Evolutionary conservation across 2,797 vertebrate genomes (phyloP).

Genomic region (Mycteria americana): DNA sequence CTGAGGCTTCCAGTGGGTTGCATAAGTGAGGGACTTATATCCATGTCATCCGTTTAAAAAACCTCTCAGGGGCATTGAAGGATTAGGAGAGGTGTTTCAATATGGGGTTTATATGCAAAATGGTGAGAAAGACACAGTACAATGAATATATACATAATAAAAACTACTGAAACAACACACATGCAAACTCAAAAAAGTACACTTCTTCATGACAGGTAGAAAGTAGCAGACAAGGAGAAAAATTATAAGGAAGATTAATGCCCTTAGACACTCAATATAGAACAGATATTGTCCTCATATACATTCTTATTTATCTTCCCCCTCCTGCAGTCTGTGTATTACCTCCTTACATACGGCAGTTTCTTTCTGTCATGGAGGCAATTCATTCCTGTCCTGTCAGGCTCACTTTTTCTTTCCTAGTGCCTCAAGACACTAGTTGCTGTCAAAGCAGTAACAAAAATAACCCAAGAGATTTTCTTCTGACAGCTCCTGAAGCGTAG

Average conservation of each 20-base stretch:
- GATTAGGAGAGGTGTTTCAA: not conserved
- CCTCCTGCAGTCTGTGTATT: not conserved
- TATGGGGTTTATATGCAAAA: not conserved
- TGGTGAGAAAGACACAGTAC: not conserved
- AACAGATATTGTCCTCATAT: constrained; percentile 16
- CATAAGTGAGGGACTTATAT: not conserved
- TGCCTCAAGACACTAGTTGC: constrained; percentile 46
- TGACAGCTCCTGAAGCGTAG: constrained; percentile 34
- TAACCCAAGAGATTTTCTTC: constrained; percentile 52
- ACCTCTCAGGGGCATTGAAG: not conserved
- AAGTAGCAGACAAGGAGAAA: not conserved
- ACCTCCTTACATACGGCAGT: not conserved
- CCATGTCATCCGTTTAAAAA: not conserved
- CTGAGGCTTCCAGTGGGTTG: not conserved
- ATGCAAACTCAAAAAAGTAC: not conserved
- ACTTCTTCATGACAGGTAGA: not conserved
- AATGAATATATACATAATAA: not conserved
- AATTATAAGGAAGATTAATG: not conserved
- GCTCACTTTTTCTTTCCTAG: constrained; percentile 10
- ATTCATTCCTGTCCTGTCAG: constrained; percentile 44
- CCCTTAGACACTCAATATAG: not conserved
- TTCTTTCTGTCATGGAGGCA: constrained; percentile 26
- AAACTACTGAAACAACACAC: not conserved
- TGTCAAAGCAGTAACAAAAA: constrained; percentile 59
- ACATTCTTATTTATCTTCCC: constrained; percentile 22